These are phyloP conservation scores for Colletes gigas DNA, from an alignment of 1,140 invertebrate genomes.

Conservation along the genomic window DNA sequence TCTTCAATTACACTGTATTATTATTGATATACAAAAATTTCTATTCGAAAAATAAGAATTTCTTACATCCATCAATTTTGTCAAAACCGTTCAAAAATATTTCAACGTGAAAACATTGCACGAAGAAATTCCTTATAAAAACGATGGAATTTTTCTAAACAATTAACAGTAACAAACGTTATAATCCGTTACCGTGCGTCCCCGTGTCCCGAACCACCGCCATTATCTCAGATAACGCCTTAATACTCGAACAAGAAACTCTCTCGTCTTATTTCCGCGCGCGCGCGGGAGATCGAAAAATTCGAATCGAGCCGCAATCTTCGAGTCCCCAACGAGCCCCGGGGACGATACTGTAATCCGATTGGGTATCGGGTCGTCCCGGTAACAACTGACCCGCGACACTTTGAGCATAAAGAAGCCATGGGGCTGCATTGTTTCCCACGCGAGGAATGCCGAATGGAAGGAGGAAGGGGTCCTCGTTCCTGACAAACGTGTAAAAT, in stretches of 20 bases:
- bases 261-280: background rate
- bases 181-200: background rate
- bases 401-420: slow-evolving; percentile 76
- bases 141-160: no score
- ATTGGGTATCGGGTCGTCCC: slow-evolving; percentile 50
- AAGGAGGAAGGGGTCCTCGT: background rate
- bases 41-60: no score
- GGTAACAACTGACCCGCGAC: slow-evolving; percentile 72
- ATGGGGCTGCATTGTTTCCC: slow-evolving; percentile 77
- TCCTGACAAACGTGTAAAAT: slow-evolving; percentile 57
- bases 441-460: slow-evolving; percentile 76
- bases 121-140: no score
- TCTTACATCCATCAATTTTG: no score
- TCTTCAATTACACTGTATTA: no score
- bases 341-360: slow-evolving; percentile 41
- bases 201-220: background rate
- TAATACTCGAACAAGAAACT: background rate
- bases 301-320: slow-evolving; percentile 4
- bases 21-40: no score
- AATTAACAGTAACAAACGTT: no score
- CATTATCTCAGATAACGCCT: background rate
- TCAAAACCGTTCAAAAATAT: no score
- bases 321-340: background rate
- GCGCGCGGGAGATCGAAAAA: background rate
- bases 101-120: no score